Conservation (phyloP, 2,797 vertebrate species). For the Acanthis flammea region DNA sequence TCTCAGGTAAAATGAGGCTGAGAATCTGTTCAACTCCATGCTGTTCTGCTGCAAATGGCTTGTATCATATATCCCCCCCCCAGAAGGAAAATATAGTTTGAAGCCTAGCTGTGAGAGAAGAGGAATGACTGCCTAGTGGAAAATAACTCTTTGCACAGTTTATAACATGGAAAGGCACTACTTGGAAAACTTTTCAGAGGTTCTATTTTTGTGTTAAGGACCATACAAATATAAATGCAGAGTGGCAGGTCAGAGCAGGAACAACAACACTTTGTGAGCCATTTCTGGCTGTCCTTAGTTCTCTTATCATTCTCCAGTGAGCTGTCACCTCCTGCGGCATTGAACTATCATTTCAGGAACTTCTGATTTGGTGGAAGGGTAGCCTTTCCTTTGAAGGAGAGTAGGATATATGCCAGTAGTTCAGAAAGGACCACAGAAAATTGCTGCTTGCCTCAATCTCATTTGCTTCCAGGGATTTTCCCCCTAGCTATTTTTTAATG, state of each 20-base stretch:
- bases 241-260: slow-evolving; percentile 5
- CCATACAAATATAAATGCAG: background rate
- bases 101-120: background rate
- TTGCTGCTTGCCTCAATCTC: background rate
- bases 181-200: background rate
- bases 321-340: background rate
- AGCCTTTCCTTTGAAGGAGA: background rate
- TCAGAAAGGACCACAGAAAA: background rate
- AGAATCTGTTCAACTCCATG: background rate
- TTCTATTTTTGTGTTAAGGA: background rate
- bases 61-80: background rate
- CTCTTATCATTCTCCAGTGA: background rate
- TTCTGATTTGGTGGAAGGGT: background rate
- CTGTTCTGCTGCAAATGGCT: background rate
- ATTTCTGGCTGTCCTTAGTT: background rate
- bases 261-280: background rate
- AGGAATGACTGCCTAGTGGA: background rate
- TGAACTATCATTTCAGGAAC: background rate
- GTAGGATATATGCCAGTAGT: background rate
- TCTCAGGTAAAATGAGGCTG: background rate
- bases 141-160: background rate
- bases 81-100: background rate
- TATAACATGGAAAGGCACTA: background rate
- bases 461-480: background rate
- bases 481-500: background rate